phyloP scores from a whole-genome alignment of 2,113 vertebrate species.

The Mirza zaza region DNA sequence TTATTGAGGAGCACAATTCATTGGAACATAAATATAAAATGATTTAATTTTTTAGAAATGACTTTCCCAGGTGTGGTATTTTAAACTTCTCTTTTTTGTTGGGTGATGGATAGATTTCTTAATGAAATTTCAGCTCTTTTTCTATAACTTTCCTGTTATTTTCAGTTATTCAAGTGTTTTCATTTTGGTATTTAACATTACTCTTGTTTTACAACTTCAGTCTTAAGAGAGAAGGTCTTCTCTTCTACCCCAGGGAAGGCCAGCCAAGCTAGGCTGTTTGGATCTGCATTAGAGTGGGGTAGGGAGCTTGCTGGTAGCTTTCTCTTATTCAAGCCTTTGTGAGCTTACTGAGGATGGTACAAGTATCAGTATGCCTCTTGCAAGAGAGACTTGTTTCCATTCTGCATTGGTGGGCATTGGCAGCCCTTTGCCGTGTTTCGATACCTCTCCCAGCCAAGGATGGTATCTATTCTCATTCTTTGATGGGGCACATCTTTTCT shows the following conservation, averaged over 20 bases:
- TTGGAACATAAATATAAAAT: not conserved
- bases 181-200: not conserved
- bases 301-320: not conserved
- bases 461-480: not conserved
- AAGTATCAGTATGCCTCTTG: not conserved
- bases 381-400: not conserved
- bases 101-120: not conserved
- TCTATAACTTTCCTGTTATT: not conserved
- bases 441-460: not conserved
- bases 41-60: not conserved
- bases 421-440: not conserved
- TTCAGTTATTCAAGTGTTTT: not conserved
- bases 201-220: not conserved
- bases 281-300: accelerated
- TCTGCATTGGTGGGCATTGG: accelerated
- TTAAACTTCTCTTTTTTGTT: not conserved
- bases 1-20: not conserved
- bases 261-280: not conserved
- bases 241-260: accelerated
- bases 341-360: not conserved
- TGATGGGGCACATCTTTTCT: not conserved
- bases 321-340: not conserved
- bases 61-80: not conserved
- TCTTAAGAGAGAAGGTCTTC: not conserved
- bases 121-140: not conserved